Evolutionary conservation across 2,113 vertebrate genomes (phyloP).

Genomic region (Syngnathus scovelli): DNA sequence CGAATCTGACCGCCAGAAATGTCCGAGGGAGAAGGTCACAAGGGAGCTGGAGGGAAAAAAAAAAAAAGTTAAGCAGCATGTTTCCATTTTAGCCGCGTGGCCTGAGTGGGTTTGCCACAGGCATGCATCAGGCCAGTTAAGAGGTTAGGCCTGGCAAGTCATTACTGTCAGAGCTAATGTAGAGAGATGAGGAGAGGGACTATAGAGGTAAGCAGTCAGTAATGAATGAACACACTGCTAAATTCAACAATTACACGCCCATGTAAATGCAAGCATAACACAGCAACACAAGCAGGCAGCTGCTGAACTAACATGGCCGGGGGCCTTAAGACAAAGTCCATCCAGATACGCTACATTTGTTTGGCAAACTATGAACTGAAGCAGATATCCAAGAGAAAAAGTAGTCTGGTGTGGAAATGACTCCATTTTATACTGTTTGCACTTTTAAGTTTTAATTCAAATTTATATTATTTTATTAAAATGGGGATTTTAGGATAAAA

Average conservation of each 20-base stretch:
- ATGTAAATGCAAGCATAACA: slow-evolving; percentile 69
- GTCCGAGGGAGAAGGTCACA: slow-evolving; percentile 14
- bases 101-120: slow-evolving; percentile 53
- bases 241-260: slow-evolving; percentile 66
- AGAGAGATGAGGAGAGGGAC: slow-evolving; percentile 67
- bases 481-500: not conserved
- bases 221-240: slow-evolving; percentile 67
- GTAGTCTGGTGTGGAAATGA: slow-evolving; percentile 12
- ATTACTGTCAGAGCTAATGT: slow-evolving; percentile 71
- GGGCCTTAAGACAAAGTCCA: slow-evolving; percentile 29
- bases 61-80: slow-evolving; percentile 44
- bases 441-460: slow-evolving; percentile 20
- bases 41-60: not conserved
- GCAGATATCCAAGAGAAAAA: slow-evolving; percentile 27
- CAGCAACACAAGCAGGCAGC: slow-evolving; percentile 44
- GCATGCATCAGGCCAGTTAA: slow-evolving; percentile 66
- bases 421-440: slow-evolving; percentile 16
- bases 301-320: slow-evolving; percentile 23
- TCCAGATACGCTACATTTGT: slow-evolving; percentile 16
- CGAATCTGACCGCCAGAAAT: slow-evolving; percentile 22
- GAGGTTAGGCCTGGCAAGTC: slow-evolving; percentile 62
- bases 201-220: slow-evolving; percentile 54
- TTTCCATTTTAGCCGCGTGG: slow-evolving; percentile 63
- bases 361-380: slow-evolving; percentile 19
- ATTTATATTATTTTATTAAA: no score